Evolutionary conservation across 2,797 vertebrate species (phyloP).

Genomic region (Micropoecilia bifurca): DNA sequence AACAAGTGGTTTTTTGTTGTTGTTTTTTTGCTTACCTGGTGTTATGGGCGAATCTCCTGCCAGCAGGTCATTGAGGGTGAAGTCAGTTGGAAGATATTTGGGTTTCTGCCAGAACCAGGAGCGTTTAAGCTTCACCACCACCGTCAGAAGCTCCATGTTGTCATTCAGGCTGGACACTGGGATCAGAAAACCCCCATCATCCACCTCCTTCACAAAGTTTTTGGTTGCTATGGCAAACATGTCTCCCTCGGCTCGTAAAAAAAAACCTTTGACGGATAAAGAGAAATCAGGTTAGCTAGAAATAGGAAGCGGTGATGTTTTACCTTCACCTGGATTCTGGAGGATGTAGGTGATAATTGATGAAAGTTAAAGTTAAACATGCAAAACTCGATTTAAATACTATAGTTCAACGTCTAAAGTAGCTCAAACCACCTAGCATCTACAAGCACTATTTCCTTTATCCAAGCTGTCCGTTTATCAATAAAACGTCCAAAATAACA

Average conservation of each 20-base stretch:
- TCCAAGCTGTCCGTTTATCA: background rate
- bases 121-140: constrained; percentile 87
- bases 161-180: constrained; percentile 87
- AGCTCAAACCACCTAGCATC: background rate
- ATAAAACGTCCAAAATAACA: background rate
- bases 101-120: constrained; percentile 92
- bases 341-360: too few species aligned
- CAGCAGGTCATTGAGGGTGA: constrained; percentile 87
- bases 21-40: constrained; percentile 81
- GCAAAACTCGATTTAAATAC: background rate
- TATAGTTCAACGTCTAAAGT: background rate
- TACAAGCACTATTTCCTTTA: background rate
- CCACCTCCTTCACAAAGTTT: constrained; percentile 90
- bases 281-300: background rate
- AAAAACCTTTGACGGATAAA: constrained; percentile 1
- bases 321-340: background rate
- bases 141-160: constrained; percentile 81
- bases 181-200: constrained; percentile 84
- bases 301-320: background rate
- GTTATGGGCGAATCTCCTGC: constrained; percentile 78
- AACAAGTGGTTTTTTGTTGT: background rate
- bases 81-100: constrained; percentile 87
- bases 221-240: constrained; percentile 95
- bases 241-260: constrained; percentile 26
- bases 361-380: background rate